Conservation (phyloP, 2,888 invertebrate species). For the Halictus ligatus region DNA sequence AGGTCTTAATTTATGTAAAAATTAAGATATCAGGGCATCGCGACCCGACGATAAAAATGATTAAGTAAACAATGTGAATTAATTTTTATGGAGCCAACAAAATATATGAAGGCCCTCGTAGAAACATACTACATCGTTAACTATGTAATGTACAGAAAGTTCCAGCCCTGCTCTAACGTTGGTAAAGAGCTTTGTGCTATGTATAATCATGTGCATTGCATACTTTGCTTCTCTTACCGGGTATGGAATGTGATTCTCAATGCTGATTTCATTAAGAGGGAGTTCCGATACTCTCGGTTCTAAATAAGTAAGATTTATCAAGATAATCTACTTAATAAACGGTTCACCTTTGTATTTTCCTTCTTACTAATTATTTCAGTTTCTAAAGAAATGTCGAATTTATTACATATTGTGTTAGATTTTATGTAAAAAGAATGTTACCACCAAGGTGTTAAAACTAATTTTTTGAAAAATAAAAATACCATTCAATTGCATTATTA, state of each 20-base stretch:
- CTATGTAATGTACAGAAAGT: slow-evolving; percentile 78
- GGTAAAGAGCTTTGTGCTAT: slow-evolving; percentile 82
- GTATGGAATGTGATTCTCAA: slow-evolving; percentile 76
- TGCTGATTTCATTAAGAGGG: slow-evolving; percentile 59
- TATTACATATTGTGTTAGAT: not conserved
- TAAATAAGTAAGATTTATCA: slow-evolving; percentile 12
- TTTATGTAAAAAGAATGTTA: not conserved
- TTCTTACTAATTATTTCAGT: not conserved
- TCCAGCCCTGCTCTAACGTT: slow-evolving; percentile 76
- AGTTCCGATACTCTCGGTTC: not conserved
- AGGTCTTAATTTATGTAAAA: slow-evolving; percentile 73
- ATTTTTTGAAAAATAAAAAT: not conserved
- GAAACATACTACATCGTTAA: slow-evolving; percentile 72
- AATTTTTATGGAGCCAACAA: slow-evolving; percentile 63
- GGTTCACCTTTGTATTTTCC: not conserved
- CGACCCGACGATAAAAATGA: slow-evolving; percentile 70
- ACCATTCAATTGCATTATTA: not conserved
- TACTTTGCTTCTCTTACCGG: slow-evolving; percentile 73
- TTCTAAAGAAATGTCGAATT: not conserved
- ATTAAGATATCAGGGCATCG: slow-evolving; percentile 70
- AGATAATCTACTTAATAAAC: slow-evolving; percentile 20
- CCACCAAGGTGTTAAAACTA: not conserved
- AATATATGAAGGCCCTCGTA: slow-evolving; percentile 66
- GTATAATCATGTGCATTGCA: slow-evolving; percentile 82
- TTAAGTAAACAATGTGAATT: slow-evolving; percentile 72